Conservation (phyloP, 2,113 vertebrate genomes). For the Heterochromis multidens region DNA sequence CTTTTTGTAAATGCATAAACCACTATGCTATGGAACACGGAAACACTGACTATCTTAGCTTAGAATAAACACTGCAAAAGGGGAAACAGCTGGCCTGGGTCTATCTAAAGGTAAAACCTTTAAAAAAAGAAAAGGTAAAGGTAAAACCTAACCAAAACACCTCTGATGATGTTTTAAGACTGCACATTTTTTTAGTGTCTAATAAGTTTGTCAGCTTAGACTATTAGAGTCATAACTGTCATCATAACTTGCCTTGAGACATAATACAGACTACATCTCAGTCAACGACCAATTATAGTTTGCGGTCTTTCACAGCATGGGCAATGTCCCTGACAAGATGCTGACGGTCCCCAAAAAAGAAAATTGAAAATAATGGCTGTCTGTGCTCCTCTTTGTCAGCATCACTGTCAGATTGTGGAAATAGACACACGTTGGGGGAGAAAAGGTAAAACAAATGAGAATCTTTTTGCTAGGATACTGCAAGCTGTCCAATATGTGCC, state of each 20-base stretch:
- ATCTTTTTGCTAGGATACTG: not conserved
- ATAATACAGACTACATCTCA: not conserved
- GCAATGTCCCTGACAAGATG: not conserved
- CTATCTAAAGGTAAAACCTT: not conserved
- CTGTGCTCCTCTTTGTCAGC: not conserved
- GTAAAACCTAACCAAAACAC: not conserved
- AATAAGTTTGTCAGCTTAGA: not conserved
- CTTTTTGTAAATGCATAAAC: not conserved
- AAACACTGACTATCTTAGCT: not conserved
- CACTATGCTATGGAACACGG: not conserved
- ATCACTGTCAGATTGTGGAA: not conserved
- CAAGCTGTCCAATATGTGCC: not conserved
- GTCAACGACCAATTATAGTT: not conserved
- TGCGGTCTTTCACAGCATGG: not conserved
- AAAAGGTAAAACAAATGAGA: not conserved
- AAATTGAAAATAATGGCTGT: not conserved
- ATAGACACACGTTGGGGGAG: fast-evolving
- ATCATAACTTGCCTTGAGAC: not conserved
- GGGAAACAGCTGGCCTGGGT: not conserved
- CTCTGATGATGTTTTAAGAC: not conserved
- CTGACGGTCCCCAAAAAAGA: not conserved
- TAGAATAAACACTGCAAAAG: not conserved
- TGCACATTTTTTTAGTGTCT: not conserved
- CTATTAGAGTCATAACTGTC: not conserved
- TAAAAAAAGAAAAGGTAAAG: too few relatives aligned